Base-by-base conservation (phyloP, 2,113 vertebrate species). In the Microtus richardsoni region DNA sequence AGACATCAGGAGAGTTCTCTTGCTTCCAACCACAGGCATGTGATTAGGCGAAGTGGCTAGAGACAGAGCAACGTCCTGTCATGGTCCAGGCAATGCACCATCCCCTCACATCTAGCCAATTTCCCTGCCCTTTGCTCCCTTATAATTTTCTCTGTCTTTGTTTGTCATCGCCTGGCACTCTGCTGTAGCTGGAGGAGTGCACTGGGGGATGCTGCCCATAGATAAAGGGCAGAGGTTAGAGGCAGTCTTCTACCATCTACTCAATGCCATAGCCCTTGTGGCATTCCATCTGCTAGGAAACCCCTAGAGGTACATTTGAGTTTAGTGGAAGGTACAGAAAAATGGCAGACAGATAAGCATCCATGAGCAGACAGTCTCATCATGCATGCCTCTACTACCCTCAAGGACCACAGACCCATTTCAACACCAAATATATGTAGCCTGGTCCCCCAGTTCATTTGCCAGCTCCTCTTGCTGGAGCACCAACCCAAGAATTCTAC, bases 401-500 rank as follows among this genome's bases (percentile, higher is more conserved):
- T 44, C 10, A 17, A 36, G 68, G 62, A 33, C 41, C 44, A 14
- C 30, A 49, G 60, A 68, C 64, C 17, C 8, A 7, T 24, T n/a
- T 47, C 8, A 28, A 10, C 6, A 33, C 33, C 41, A 4, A 36
- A 2, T 8, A 0, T 21, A 2, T 58, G 0, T 3, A 3, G 64
- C 5, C 7, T 33, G 30, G 39, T 21, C 5, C 47, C 33, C 21
- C 10, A 7, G 36, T 47, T 33, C 39, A n/a, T 68, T 19, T 19
- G 41, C 39, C 0, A 66, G 28, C 2, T 26, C 0, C 6, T 26
- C 66, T 44, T 28, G 5, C 24, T 3, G 33, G 17, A 17, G 3
- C 0, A 0, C 47, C 13, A 22, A 0, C 16, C 13, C 6, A 60
- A 60, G 70, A 58, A 41, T 28, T 41, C n/a, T 1, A 30, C 36